phyloP scores from a whole-genome alignment of 2,888 invertebrate genomes.

The Prosopocoilus inquinatus region DNA sequence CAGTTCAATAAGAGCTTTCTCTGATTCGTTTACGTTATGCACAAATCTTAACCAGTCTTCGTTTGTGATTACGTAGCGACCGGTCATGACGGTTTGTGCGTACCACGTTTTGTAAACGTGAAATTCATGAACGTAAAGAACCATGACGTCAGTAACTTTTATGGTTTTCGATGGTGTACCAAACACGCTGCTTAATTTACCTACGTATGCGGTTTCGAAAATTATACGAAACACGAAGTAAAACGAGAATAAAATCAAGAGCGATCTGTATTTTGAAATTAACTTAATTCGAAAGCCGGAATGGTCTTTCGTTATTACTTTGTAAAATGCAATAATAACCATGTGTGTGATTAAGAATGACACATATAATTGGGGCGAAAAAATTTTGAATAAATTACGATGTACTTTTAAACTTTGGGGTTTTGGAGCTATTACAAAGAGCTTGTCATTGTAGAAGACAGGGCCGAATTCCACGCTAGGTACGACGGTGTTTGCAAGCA shows the following conservation, averaged over 20 bases:
- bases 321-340: background rate
- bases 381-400: conserved; percentile 22
- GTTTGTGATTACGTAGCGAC: conserved; percentile 5
- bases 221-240: conserved; percentile 23
- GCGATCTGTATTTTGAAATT: conserved; percentile 3
- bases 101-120: conserved; percentile 9
- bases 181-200: conserved; percentile 30
- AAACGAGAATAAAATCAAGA: conserved; percentile 22
- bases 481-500: conserved; percentile 27
- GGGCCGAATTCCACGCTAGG: conserved; percentile 26
- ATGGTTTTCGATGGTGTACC: conserved; percentile 13
- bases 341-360: background rate
- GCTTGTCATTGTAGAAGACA: conserved; percentile 22
- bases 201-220: conserved; percentile 26
- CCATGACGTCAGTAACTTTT: conserved; percentile 9
- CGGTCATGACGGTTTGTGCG: conserved; percentile 8
- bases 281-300: too few species aligned
- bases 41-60: conserved; percentile 8
- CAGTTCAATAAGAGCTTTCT: conserved; percentile 14
- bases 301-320: too few species aligned
- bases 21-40: conserved; percentile 12
- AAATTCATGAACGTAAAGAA: conserved; percentile 11
- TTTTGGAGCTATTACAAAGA: conserved; percentile 18
- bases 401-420: conserved; percentile 19
- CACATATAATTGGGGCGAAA: conserved; percentile 21